Base-by-base conservation (phyloP, 2,888 invertebrate genomes). In the Helobdella robusta region DNA sequence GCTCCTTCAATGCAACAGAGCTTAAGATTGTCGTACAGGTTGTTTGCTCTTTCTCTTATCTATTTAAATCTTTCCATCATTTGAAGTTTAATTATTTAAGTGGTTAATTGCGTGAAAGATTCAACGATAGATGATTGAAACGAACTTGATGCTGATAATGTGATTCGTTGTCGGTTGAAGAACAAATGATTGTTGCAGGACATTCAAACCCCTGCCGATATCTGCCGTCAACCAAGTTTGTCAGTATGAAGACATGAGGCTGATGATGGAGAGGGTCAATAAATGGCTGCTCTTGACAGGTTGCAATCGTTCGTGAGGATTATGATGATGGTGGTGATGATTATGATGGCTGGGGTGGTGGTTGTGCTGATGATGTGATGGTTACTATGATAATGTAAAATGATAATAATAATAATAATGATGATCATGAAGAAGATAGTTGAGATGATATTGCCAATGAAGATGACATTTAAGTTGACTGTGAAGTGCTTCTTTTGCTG, bases 241-340 rank as follows among this genome's bases (percentile, higher is more conserved):
- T 6, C 65, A 71, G 61, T 71, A 65, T 34, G 70, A 71, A 48
- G 67, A 68, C 30, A 70, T 65, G 56, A 28, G 70, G 15, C 63
- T 64, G 23, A 58, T 71, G 18, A 36, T 71, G 25, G 71, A 71
- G 20, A 63, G 70, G 23, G 62, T 71, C 66, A 70, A 71, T 62
- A 67, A 68, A 35, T 71, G 71, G 71, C 67, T 71, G 20, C 68
- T 69, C 44, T 60, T 70, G 8, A 70, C 71, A 59, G 69, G 71
- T 71, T 52, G 52, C 23, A 34, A n/a, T 50, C 20, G 1, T 11
- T 63, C n/a, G 59, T 59, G 28, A 8, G n/a, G 59, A 25, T 36
- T 34, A 59, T 59, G 36, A 8, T 36, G 36, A 35, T 59, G 59
- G 20, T 59, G 59, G 15, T 59, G 59, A 36, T 40, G 40, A 36